These are phyloP conservation scores for Drosophila azteca DNA, from an alignment of 1,140 invertebrate species.

Conservation along the genomic window DNA sequence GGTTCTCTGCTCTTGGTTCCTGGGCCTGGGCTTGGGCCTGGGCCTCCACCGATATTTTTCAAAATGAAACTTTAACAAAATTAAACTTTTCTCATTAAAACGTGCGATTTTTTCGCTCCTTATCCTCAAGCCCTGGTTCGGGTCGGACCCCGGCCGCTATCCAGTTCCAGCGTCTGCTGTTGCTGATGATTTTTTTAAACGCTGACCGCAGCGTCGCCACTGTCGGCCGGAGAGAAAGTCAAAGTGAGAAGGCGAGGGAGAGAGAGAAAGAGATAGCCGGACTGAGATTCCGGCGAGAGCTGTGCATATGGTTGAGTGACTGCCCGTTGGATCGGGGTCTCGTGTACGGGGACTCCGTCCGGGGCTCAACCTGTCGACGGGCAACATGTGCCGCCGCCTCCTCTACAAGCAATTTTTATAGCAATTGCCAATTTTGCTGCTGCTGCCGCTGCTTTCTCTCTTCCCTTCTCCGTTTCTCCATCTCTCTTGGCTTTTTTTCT, in stretches of 20 bases:
- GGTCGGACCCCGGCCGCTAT: not conserved
- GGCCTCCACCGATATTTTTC: conserved; percentile 75
- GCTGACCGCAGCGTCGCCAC: conserved; percentile 74
- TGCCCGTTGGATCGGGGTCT: conserved; percentile 14
- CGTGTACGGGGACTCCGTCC: conserved; percentile 15
- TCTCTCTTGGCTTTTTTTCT: conserved; percentile 42
- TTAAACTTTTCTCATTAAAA: conserved; percentile 84
- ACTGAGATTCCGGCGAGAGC: conserved; percentile 63
- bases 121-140: conserved; percentile 5
- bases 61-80: conserved; percentile 83
- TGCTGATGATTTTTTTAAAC: conserved; percentile 53
- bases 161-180: conserved; percentile 14
- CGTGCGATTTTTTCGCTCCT: conserved; percentile 73
- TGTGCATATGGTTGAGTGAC: conserved; percentile 71
- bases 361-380: conserved; percentile 44
- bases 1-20: conserved; percentile 8
- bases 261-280: not conserved
- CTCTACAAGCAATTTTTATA: conserved; percentile 75
- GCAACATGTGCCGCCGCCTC: conserved; percentile 70
- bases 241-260: not conserved
- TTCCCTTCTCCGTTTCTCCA: conserved; percentile 10
- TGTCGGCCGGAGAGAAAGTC: conserved; percentile 35
- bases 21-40: conserved; percentile 8
- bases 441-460: conserved; percentile 21
- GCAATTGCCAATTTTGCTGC: conserved; percentile 72